phyloP scores from a whole-genome alignment of 1,140 invertebrate species.

The Panagrolaimus sp. region DNA sequence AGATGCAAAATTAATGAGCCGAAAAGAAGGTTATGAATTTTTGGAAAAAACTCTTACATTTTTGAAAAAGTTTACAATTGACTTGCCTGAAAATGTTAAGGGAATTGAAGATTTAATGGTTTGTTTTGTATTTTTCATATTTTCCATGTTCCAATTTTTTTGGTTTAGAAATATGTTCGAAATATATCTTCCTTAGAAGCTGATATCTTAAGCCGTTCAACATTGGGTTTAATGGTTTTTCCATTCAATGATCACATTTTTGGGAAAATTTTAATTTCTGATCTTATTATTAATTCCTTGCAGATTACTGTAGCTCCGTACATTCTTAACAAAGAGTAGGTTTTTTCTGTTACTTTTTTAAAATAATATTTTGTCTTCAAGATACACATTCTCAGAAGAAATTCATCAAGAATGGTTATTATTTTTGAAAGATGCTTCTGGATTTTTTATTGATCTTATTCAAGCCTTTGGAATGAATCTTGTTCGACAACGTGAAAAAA shows the following conservation, averaged over 20 bases:
- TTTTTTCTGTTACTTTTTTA: background rate
- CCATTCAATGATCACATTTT: slow-evolving; percentile 18
- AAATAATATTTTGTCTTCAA: background rate
- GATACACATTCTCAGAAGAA: background rate
- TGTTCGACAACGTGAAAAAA: background rate
- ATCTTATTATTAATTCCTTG: slow-evolving; percentile 6
- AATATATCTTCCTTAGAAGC: background rate
- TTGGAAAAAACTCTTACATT: slow-evolving; percentile 72
- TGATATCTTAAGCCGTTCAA: slow-evolving; percentile 1
- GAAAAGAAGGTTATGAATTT: slow-evolving; percentile 76
- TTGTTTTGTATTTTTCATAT: slow-evolving; percentile 7
- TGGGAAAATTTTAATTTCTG: background rate
- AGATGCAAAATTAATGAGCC: slow-evolving; percentile 83
- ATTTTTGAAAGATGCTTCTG: background rate
- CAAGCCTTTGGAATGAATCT: slow-evolving; percentile 11
- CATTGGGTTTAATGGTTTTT: background rate
- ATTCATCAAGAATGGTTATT: background rate
- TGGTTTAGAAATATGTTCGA: slow-evolving; percentile 19
- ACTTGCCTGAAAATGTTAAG: slow-evolving; percentile 29
- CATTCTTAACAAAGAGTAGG: slow-evolving; percentile 13
- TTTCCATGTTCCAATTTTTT: background rate
- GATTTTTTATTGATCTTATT: background rate
- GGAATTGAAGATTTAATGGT: slow-evolving; percentile 39
- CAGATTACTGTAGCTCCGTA: background rate
- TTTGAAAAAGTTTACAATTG: slow-evolving; percentile 27